These are phyloP conservation scores for Cygnus atratus DNA, from an alignment of 2,113 vertebrate genomes.

Conservation along the genomic window DNA sequence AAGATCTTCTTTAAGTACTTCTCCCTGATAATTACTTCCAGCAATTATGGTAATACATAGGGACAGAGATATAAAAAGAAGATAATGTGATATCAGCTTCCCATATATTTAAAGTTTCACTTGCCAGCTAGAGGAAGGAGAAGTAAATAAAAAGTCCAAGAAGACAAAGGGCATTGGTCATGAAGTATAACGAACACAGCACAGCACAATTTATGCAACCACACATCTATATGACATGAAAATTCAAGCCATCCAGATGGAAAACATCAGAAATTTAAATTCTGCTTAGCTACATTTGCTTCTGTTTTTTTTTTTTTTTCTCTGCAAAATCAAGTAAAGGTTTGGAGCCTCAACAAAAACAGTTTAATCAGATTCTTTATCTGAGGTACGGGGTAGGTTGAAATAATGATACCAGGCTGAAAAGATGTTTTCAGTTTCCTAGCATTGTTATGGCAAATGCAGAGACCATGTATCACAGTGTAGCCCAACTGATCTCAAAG, in stretches of 20 bases:
- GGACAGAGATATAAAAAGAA: constrained; percentile 8
- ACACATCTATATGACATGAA: neutral
- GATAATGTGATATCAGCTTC: neutral
- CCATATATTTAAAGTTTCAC: neutral
- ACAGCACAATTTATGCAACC: neutral
- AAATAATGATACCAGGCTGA: neutral
- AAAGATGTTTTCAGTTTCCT: constrained; percentile 11
- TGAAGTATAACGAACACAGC: neutral
- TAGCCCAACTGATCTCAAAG: neutral
- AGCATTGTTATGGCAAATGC: constrained; percentile 19
- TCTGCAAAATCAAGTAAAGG: neutral
- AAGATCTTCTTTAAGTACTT: neutral
- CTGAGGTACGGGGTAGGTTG: neutral
- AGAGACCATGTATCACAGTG: neutral
- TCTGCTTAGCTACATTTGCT: neutral
- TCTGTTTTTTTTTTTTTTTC: neutral
- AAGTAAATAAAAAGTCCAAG: neutral
- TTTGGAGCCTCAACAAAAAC: neutral
- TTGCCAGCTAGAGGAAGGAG: neutral
- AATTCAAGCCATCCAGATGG: neutral
- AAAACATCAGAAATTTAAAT: neutral
- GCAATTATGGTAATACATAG: constrained; percentile 34
- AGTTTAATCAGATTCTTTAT: neutral
- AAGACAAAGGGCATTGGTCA: neutral
- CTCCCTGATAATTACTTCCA: constrained; percentile 42